Evolutionary conservation across 2,113 vertebrate genomes (phyloP), one percentile per base, ranked within the genome.

Genomic region (Paralichthys olivaceus): DNA sequence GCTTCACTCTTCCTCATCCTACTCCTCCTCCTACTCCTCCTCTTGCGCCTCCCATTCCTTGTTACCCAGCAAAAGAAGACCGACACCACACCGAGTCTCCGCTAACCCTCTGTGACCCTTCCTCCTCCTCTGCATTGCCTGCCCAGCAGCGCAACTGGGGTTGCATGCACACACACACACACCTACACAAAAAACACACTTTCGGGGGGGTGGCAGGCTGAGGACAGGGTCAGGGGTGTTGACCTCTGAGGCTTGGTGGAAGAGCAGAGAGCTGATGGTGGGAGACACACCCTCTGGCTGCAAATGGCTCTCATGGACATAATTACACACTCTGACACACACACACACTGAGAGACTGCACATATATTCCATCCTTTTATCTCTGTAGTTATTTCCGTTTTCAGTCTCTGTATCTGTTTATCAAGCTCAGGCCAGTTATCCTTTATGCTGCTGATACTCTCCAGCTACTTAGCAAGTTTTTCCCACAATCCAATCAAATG

Each of bases 101-200:
- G 22, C 56, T 87, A 77, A 87, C 84, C 87, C 71, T 81, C 77
- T 11, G 64, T 83, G 85, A 91, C 84, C 84, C 74, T 43, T 81
- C 58, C 65, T 77, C 73, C 63, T 76, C 80, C 58, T 84, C 70
- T 80, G 59, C 57, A 71, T 84, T 53, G 76, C 55, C 76, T 81
- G 84, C 79, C 88, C 73, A 83, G 75, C 58, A 84, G 75, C 34
- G 2, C 74, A 71, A 59, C 75, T 62, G 56, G 34, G 60, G 59
- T 64, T 47, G 23, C 63, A 62, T 13, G 14, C 37, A 40, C 59
- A 23, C 67, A 32, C 67, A 32, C 67, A 75, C 56, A 62, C 85
- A 68, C 81, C 61, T 82, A 85, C 84, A 65, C 74, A 69, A 34
- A 83, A 74, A 71, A 59, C 29, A 64, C 25, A 79, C 4, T 1